phyloP scores from a whole-genome alignment of 2,113 vertebrate species.

The Geothlypis trichas region DNA sequence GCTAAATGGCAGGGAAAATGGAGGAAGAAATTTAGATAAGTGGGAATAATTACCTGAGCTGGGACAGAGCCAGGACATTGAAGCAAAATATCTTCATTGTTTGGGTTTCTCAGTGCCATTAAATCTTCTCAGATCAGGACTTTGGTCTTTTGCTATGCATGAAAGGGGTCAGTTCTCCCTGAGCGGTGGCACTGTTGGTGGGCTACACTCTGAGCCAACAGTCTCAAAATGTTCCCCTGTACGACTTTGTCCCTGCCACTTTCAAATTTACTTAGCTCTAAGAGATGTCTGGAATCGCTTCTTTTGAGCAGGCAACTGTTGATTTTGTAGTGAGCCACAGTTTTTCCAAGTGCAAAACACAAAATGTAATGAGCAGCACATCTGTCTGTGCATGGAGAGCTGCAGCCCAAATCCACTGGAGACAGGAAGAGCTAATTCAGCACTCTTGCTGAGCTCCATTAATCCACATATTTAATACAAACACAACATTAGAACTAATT shows the following conservation, averaged over 20 bases:
- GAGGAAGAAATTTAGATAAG: slow-evolving; percentile 53
- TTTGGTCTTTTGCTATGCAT: background rate
- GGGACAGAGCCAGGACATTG: background rate
- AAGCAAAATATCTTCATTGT: background rate
- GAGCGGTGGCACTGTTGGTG: background rate
- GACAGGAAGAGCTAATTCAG: slow-evolving; percentile 60
- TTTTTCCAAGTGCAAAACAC: background rate
- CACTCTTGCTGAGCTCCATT: slow-evolving; percentile 51
- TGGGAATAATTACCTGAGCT: slow-evolving; percentile 43
- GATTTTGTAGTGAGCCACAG: background rate
- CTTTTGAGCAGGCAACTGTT: slow-evolving; percentile 4
- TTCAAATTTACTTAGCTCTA: background rate
- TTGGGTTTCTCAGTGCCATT: background rate
- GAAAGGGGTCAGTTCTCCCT: background rate
- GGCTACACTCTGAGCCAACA: background rate
- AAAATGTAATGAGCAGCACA: background rate
- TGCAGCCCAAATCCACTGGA: slow-evolving; percentile 39
- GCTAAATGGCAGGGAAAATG: slow-evolving; percentile 9
- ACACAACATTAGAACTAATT: slow-evolving; percentile 60
- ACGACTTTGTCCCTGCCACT: background rate
- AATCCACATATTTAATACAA: slow-evolving; percentile 64
- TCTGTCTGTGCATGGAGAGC: slow-evolving; percentile 19
- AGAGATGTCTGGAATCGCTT: background rate
- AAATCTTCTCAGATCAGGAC: background rate
- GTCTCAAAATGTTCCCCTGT: background rate